Percentiles rank a stretch among this genome's conserved stretches.
Evolutionary conservation across 2,797 vertebrate genomes (phyloP).

Genomic region (Mus spretus): DNA sequence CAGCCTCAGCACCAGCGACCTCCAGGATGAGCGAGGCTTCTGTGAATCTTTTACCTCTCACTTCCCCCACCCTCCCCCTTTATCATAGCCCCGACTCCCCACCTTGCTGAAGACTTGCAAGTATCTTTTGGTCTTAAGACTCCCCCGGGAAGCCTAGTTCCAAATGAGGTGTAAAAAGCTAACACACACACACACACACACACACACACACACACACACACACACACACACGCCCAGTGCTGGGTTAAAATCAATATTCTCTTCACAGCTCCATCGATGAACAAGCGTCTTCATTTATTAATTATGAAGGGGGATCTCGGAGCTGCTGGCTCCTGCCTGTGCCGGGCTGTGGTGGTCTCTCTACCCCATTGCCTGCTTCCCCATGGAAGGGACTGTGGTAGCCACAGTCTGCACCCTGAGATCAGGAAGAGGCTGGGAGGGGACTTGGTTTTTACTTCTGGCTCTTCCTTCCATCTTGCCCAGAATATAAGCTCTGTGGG

Average conservation of each 20-base stretch:
- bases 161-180: slow-evolving; percentile 91
- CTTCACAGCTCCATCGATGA: slow-evolving; percentile 91
- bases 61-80: background rate
- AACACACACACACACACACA: slow-evolving; percentile 79
- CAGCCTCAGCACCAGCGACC: slow-evolving; percentile 73
- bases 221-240: slow-evolving; percentile 79
- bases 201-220: too few species aligned
- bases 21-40: slow-evolving; percentile 82
- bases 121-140: slow-evolving; percentile 89
- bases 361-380: background rate
- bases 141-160: slow-evolving; percentile 89
- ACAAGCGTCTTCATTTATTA: slow-evolving; percentile 93
- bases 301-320: slow-evolving; percentile 91
- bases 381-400: accelerated
- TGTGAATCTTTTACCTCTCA: background rate
- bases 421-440: background rate
- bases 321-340: slow-evolving; percentile 84
- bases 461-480: background rate
- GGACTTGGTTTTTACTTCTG: background rate
- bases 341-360: slow-evolving; percentile 54
- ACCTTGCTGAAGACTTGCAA: slow-evolving; percentile 83
- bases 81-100: background rate
- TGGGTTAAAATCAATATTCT: slow-evolving; percentile 88
- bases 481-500: background rate
- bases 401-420: accelerated